These are phyloP conservation scores for Prenolepis imparis DNA, from an alignment of 2,888 invertebrate species.

Conservation along the genomic window DNA sequence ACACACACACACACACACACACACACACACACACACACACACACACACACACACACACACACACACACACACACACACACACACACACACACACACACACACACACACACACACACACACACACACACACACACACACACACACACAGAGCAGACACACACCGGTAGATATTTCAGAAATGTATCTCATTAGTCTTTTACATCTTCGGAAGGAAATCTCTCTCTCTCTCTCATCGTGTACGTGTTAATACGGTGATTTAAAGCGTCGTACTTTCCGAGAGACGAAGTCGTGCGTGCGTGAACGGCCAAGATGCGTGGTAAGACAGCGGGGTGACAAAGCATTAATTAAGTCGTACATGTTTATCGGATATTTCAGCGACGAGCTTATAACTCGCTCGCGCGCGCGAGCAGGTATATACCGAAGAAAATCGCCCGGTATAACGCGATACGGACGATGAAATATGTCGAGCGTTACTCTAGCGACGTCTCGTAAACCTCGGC, in stretches of 20 bases:
- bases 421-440: constrained; percentile 73
- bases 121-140: not conserved
- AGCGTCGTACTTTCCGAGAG: constrained; percentile 54
- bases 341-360: constrained; percentile 78
- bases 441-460: constrained; percentile 72
- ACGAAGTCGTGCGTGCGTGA: constrained; percentile 69
- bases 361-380: constrained; percentile 73
- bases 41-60: not conserved
- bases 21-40: not conserved
- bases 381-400: constrained; percentile 58
- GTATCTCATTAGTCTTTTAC: constrained; percentile 36
- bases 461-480: constrained; percentile 62
- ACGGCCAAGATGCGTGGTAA: constrained; percentile 70
- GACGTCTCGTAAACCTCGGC: constrained; percentile 69
- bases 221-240: constrained; percentile 60
- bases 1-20: not conserved
- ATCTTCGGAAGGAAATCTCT: constrained; percentile 46
- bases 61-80: not conserved
- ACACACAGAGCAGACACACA: not conserved
- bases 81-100: not conserved
- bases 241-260: constrained; percentile 82
- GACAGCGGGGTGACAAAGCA: constrained; percentile 77
- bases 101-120: not conserved
- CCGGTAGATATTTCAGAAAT: constrained; percentile 13
- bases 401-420: constrained; percentile 55